Evolutionary conservation across 2,113 vertebrate genomes (phyloP).

Genomic region (Phrynosoma blainvillii): DNA sequence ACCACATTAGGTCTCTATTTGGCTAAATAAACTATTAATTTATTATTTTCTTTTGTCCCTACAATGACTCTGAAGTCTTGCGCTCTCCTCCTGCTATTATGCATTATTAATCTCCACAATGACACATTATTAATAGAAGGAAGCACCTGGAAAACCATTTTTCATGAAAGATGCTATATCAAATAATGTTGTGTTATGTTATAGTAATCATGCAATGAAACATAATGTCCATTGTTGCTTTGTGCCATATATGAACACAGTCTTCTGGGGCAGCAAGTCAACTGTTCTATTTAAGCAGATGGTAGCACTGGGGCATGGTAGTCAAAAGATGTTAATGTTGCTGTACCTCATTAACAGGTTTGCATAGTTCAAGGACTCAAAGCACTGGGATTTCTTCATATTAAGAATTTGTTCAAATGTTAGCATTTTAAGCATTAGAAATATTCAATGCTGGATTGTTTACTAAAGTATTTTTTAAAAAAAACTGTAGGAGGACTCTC

Average conservation of each 20-base stretch:
- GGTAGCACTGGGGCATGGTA: background rate
- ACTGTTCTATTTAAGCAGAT: background rate
- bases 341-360: background rate
- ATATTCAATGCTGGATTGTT: background rate
- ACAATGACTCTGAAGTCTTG: constrained; percentile 10
- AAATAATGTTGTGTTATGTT: background rate
- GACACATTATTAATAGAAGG: constrained; percentile 39
- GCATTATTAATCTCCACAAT: constrained; percentile 38
- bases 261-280: background rate
- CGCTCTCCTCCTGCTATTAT: constrained; percentile 12
- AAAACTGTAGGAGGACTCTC: background rate
- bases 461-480: background rate
- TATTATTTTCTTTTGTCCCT: background rate
- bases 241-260: background rate
- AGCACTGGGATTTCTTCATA: background rate
- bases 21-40: constrained; percentile 17
- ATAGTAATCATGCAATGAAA: constrained; percentile 9
- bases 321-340: background rate
- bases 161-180: constrained; percentile 18
- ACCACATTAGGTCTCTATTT: background rate
- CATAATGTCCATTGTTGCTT: background rate
- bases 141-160: constrained; percentile 26
- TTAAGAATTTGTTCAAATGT: background rate
- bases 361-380: rapidly evolving
- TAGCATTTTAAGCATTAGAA: background rate